phyloP scores from a whole-genome alignment of 2,797 vertebrate species.

The Tapirus indicus region DNA sequence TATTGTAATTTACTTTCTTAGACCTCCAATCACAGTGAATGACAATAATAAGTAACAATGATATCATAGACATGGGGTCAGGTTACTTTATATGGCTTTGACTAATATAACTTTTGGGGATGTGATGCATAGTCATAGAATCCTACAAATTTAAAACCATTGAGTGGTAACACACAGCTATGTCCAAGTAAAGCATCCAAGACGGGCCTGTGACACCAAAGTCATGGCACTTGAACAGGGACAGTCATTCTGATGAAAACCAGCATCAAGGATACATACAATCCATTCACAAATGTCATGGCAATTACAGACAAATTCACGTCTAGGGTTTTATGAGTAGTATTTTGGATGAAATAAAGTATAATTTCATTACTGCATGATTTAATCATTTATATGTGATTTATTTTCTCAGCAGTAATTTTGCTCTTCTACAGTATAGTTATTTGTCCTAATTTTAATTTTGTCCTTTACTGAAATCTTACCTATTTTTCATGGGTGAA shows the following conservation, averaged over 20 bases:
- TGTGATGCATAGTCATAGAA: background rate
- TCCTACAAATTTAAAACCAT: background rate
- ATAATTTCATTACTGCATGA: background rate
- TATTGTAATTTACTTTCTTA: background rate
- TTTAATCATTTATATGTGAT: background rate
- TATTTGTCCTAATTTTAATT: background rate
- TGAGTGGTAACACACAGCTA: background rate
- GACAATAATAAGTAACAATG: background rate
- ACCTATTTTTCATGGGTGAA: background rate
- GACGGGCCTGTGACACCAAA: background rate
- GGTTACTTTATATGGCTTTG: background rate
- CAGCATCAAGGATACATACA: background rate
- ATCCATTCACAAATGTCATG: background rate
- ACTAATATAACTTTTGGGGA: background rate
- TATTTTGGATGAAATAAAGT: background rate
- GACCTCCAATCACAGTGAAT: background rate
- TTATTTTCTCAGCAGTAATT: background rate
- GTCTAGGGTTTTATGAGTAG: background rate
- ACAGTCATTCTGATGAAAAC: background rate
- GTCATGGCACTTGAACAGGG: background rate
- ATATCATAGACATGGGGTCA: background rate
- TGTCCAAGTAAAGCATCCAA: background rate
- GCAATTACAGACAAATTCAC: background rate
- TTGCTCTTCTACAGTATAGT: background rate
- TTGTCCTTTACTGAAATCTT: background rate